Conservation (phyloP, 2,797 vertebrate genomes). For the Propithecus deckenii region DNA sequence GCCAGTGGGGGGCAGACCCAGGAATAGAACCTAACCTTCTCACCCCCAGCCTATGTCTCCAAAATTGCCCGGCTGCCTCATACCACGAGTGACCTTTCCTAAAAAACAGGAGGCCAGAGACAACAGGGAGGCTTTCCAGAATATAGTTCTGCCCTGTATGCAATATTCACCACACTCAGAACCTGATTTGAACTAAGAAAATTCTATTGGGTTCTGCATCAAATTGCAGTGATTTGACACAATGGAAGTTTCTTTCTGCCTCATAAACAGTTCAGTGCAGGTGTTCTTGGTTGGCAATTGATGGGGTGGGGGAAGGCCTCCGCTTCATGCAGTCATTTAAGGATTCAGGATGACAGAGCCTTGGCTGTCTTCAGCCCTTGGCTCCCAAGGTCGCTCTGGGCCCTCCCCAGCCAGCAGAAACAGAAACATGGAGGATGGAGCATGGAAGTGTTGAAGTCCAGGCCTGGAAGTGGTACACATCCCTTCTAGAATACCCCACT, state of each 20-base stretch:
- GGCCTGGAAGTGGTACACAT: background rate
- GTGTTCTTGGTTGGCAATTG: background rate
- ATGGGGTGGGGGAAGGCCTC: background rate
- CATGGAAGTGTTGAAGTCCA: background rate
- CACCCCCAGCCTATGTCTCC: background rate
- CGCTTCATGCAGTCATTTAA: background rate
- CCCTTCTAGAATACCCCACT: background rate
- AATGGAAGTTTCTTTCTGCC: background rate
- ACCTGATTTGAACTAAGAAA: background rate
- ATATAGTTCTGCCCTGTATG: background rate
- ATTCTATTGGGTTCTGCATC: background rate
- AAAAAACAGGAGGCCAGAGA: background rate
- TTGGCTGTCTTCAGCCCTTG: background rate
- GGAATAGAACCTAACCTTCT: constrained; percentile 67
- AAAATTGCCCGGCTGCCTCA: constrained; percentile 25
- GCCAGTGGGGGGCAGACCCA: background rate
- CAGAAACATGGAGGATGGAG: background rate
- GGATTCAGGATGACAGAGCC: background rate
- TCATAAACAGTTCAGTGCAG: background rate
- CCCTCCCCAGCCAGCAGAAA: background rate
- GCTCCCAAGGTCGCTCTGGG: background rate
- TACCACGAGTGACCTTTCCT: background rate
- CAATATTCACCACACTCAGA: background rate
- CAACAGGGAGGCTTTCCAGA: background rate
- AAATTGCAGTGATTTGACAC: background rate